Evolutionary conservation across 2,113 vertebrate species (phyloP).

Genomic region (Cebidichthys violaceus): DNA sequence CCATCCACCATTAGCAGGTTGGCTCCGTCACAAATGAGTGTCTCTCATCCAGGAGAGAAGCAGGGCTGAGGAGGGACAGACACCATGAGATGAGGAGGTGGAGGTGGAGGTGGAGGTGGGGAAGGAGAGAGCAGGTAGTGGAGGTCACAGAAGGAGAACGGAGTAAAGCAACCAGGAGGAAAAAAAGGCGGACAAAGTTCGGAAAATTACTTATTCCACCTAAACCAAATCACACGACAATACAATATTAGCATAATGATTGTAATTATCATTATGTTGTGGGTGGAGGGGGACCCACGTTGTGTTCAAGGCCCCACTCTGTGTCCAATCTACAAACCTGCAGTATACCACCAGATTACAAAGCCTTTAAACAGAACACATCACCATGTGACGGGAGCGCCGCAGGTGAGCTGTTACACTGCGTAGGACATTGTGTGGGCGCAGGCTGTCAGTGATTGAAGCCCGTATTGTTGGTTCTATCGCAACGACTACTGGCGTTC

Average conservation of each 20-base stretch:
- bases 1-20: slow-evolving; percentile 98
- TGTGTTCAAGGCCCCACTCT: neutral
- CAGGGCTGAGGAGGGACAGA: slow-evolving; percentile 46
- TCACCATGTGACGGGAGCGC: slow-evolving; percentile 12
- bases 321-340: slow-evolving; percentile 30
- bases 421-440: neutral
- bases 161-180: neutral
- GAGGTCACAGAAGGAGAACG: slow-evolving; percentile 16
- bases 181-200: slow-evolving; percentile 1
- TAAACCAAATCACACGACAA: slow-evolving; percentile 14
- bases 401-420: slow-evolving; percentile 28
- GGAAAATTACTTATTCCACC: neutral
- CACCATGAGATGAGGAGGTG: slow-evolving; percentile 30
- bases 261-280: slow-evolving; percentile 4
- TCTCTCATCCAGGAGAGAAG: slow-evolving; percentile 72
- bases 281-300: neutral
- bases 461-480: neutral
- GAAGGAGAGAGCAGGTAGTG: slow-evolving; percentile 9
- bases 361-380: slow-evolving; percentile 21
- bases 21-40: slow-evolving; percentile 94
- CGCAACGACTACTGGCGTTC: neutral
- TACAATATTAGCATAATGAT: slow-evolving; percentile 31
- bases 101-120: slow-evolving; percentile 17
- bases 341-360: slow-evolving; percentile 11
- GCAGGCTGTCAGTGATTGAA: neutral